phyloP scores from a whole-genome alignment of 2,797 vertebrate species.

The Gymnopithys bicolor region DNA sequence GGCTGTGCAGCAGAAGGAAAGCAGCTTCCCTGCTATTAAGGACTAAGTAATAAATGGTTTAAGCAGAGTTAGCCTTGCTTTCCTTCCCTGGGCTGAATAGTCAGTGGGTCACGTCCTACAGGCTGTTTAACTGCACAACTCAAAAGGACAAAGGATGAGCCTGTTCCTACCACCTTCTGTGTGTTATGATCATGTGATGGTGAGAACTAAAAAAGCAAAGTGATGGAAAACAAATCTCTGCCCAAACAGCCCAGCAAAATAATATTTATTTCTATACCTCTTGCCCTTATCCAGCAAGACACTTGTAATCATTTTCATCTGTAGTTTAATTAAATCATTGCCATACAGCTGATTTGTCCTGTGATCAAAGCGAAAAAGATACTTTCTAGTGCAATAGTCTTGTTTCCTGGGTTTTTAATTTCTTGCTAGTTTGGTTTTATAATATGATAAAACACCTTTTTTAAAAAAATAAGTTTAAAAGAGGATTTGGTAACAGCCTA shows the following conservation, averaged over 20 bases:
- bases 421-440: not conserved
- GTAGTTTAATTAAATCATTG: not conserved
- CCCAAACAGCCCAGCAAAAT: not conserved
- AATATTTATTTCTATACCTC: accelerated
- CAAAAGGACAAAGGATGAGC: not conserved
- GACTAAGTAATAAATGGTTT: not conserved
- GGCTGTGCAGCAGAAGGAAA: not conserved
- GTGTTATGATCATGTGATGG: not conserved
- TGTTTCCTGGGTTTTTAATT: not conserved
- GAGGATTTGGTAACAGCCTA: not conserved
- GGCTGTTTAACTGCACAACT: not conserved
- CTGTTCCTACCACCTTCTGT: not conserved
- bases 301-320: not conserved
- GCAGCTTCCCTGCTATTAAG: not conserved
- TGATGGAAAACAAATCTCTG: not conserved
- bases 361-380: not conserved
- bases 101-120: not conserved
- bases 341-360: not conserved
- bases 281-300: not conserved
- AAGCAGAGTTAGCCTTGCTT: not conserved
- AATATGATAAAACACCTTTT: not conserved
- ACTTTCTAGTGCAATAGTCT: not conserved
- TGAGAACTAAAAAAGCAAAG: not conserved
- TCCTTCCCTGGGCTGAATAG: not conserved
- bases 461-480: not conserved